These are phyloP conservation scores for Phyllopteryx taeniolatus DNA, from an alignment of 2,113 vertebrate species.

Conservation along the genomic window DNA sequence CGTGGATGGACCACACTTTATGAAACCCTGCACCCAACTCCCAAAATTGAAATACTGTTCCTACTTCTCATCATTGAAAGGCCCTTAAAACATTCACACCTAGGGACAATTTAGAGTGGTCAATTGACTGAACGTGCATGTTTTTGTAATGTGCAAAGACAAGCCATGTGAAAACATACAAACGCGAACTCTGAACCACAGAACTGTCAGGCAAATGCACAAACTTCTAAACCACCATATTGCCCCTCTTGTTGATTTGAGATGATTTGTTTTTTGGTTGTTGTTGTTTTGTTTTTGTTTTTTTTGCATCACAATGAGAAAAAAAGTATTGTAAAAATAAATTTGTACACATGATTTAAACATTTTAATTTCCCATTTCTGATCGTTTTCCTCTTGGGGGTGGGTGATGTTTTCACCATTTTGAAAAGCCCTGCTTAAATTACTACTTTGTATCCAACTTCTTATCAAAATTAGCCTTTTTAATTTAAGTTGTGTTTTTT, in stretches of 20 bases:
- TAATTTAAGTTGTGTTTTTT: neutral
- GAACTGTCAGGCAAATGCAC: neutral
- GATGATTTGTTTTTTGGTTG: neutral
- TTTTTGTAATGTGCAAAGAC: neutral
- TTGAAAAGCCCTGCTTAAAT: neutral
- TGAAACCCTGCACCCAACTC: too few relatives aligned
- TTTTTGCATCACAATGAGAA: too few relatives aligned
- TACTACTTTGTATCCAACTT: neutral
- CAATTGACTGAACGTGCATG: too few relatives aligned
- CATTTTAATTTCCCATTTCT: neutral
- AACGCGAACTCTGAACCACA: neutral
- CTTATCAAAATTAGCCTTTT: neutral
- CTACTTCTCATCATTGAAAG: too few relatives aligned
- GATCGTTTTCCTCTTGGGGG: neutral
- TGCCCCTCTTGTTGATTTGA: neutral
- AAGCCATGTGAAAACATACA: neutral
- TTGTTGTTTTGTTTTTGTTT: too few relatives aligned
- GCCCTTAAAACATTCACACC: too few relatives aligned
- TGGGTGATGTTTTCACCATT: neutral
- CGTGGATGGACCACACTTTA: too few relatives aligned
- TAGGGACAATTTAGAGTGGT: too few relatives aligned
- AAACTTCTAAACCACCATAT: neutral
- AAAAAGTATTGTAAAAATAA: neutral
- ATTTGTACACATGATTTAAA: neutral
- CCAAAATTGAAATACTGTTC: too few relatives aligned